phyloP scores from a whole-genome alignment of 2,888 invertebrate species.

The Amphipoea lucens region DNA sequence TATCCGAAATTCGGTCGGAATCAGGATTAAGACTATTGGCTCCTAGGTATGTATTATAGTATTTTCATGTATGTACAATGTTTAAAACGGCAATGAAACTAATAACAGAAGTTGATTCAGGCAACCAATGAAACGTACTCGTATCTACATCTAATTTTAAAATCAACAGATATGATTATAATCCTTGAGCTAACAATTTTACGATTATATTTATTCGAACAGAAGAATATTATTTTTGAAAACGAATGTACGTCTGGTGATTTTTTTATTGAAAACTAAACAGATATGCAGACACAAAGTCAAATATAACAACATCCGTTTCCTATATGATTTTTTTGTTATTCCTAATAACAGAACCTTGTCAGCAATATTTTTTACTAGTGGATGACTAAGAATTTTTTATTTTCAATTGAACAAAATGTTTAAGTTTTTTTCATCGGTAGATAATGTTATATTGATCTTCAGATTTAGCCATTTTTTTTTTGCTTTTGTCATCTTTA shows the following conservation, averaged over 20 bases:
- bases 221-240: constrained; percentile 69
- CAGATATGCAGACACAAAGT: constrained; percentile 79
- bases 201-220: constrained; percentile 69
- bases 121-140: constrained; percentile 39
- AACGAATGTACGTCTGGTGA: constrained; percentile 71
- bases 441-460: background rate
- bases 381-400: constrained; percentile 31
- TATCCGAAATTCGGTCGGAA: constrained; percentile 23
- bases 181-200: constrained; percentile 69
- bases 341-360: constrained; percentile 74
- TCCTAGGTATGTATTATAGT: background rate
- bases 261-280: constrained; percentile 78
- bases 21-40: background rate
- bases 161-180: constrained; percentile 61
- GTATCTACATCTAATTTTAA: constrained; percentile 51
- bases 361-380: constrained; percentile 61
- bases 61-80: constrained; percentile 4
- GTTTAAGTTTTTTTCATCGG: constrained; percentile 18
- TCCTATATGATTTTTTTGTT: constrained; percentile 81
- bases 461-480: background rate
- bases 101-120: constrained; percentile 56
- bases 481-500: background rate
- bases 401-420: constrained; percentile 28
- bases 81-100: constrained; percentile 25
- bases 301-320: constrained; percentile 84